Evolutionary conservation across 2,797 vertebrate genomes (phyloP), one percentile per base, ranked within the genome.

Genomic region (Bradypodion pumilum): DNA sequence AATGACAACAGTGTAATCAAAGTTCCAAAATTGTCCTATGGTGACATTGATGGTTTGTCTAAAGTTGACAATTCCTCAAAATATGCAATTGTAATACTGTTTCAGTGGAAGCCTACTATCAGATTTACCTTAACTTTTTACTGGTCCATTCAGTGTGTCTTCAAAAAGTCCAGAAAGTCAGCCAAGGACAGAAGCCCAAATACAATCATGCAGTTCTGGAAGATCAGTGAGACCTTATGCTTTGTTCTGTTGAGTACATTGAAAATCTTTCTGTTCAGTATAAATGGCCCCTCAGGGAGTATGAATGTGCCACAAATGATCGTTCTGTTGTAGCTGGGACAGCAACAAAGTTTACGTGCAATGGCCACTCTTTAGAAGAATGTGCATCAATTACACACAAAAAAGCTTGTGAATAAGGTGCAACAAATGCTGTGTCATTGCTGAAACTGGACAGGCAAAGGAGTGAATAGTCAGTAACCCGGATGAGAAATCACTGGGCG

Each of bases 51-150:
- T 63, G 37, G 2, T 23, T 60, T 68, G 52, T 81, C 2, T 0
- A 49, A 35, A 70, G 10, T 40, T 46, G 32, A 59, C 81, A 75
- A 52, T 78, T 85, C 63, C 52, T 74, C 56, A 89, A 90, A 84
- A 75, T 27, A 65, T 52, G 73, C 74, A 5, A 32, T 84, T 49
- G 27, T n/a, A 13, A 19, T 65, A 15, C 13, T 84, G 25, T 25
- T 42, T 78, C 59, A 15, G 42, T 7, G 19, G 0, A 2, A 25
- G 35, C 16, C 52, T 56, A 56, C 2, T 49, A 76, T 35, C 5
- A 46, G 70, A 23, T 23, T 82, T 35, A 80, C 19, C 15, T 9
- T 42, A 65, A 40, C 32, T 83, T 35, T n/a, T 78, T 7, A 77
- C 32, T 13, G 21, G 19, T 84, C 82, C 81, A 19, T 52, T 49